Conservation (phyloP, 2,113 vertebrate species). For the Lagopus leucura region DNA sequence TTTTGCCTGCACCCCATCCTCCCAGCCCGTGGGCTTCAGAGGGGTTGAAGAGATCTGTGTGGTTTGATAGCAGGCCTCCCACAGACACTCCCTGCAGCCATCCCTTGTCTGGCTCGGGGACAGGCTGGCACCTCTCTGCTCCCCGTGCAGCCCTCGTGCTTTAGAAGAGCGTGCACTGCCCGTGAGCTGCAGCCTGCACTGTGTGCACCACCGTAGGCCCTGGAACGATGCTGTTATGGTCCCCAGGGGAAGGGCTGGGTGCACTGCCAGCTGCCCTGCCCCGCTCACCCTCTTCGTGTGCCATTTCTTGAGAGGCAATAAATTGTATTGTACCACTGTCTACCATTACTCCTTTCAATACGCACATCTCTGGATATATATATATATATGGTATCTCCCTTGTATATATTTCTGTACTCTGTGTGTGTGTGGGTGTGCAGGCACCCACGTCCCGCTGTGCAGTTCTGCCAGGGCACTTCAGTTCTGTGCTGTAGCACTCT, state of each 20-base stretch:
- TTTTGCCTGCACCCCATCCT: conserved; percentile 16
- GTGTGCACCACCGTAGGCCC: conserved; percentile 39
- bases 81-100: conserved; percentile 13
- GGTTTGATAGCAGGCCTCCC: conserved; percentile 14
- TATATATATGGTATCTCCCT: conserved; percentile 67
- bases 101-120: conserved; percentile 49
- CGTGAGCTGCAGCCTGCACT: conserved; percentile 31
- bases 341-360: conserved; percentile 76
- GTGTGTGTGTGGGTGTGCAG: conserved; percentile 68
- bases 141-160: neutral
- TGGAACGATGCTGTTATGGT: conserved; percentile 60
- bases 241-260: conserved; percentile 37
- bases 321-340: conserved; percentile 80
- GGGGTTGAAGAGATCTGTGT: neutral
- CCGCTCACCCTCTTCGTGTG: conserved; percentile 71
- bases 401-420: conserved; percentile 80
- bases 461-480: conserved; percentile 75
- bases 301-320: conserved; percentile 81
- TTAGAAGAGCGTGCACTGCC: neutral
- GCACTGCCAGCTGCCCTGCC: conserved; percentile 58
- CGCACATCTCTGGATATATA: conserved; percentile 78
- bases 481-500: conserved; percentile 25
- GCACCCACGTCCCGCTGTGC: conserved; percentile 72
- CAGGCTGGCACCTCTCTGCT: conserved; percentile 45
- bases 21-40: conserved; percentile 12